Conservation (phyloP, 1,140 invertebrate species). For the Sycophaga agraensis region DNA sequence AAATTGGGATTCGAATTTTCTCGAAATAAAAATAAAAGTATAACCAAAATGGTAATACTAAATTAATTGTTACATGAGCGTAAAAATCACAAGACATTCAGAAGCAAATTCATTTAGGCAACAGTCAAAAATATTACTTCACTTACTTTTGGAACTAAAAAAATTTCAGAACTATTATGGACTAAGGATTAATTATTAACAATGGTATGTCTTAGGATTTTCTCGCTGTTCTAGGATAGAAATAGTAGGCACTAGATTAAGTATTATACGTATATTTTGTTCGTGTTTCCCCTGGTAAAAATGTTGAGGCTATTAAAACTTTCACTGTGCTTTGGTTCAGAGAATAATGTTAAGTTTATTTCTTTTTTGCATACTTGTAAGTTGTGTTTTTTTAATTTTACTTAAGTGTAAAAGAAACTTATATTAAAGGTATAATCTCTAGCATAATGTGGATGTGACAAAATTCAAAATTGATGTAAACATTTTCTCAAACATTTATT, state of each 20-base stretch:
- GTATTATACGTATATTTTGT: slow-evolving; percentile 57
- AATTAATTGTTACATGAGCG: slow-evolving; percentile 54
- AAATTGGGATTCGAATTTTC: slow-evolving; percentile 41
- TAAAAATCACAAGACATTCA: slow-evolving; percentile 56
- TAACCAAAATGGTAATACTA: slow-evolving; percentile 10
- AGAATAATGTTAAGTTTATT: slow-evolving; percentile 46
- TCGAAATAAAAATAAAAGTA: slow-evolving; percentile 14
- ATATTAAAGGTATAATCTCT: slow-evolving; percentile 48
- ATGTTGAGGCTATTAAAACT: slow-evolving; percentile 57
- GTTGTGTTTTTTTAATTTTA: slow-evolving; percentile 39
- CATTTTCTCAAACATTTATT: slow-evolving; percentile 47
- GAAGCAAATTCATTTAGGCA: slow-evolving; percentile 29
- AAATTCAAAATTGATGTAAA: slow-evolving; percentile 58
- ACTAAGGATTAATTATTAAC: slow-evolving; percentile 24
- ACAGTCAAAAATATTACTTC: slow-evolving; percentile 15
- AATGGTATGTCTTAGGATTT: slow-evolving; percentile 54
- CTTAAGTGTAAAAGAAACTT: slow-evolving; percentile 40
- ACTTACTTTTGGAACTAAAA: slow-evolving; percentile 25
- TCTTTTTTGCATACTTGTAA: slow-evolving; percentile 38
- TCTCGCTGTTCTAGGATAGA: slow-evolving; percentile 55
- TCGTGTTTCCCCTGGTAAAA: slow-evolving; percentile 58
- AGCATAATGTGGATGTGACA: slow-evolving; percentile 51
- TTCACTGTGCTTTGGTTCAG: slow-evolving; percentile 44
- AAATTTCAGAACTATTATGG: slow-evolving; percentile 21
- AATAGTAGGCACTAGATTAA: slow-evolving; percentile 51